phyloP scores from a whole-genome alignment of 1,140 invertebrate species.

The Drosophila sp. region DNA sequence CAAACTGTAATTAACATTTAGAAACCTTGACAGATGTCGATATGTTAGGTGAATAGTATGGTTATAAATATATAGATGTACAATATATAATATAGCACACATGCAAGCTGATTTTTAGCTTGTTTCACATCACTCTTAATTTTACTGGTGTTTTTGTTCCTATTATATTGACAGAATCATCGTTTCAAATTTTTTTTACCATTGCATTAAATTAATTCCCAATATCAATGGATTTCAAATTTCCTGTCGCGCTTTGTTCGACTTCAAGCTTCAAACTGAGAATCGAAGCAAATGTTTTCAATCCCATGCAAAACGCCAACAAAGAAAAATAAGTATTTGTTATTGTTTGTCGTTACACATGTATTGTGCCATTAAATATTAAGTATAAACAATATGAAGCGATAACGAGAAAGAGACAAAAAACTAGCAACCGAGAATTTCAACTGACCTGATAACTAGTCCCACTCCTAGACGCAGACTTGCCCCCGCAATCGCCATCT shows the following conservation, averaged over 20 bases:
- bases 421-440: conserved; percentile 8
- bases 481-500: neutral
- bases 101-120: neutral
- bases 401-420: conserved; percentile 41
- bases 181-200: conserved; percentile 7
- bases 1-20: conserved; percentile 33
- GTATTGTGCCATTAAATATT: conserved; percentile 54
- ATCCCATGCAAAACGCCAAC: conserved; percentile 51
- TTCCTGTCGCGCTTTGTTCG: conserved; percentile 48
- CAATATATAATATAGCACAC: neutral
- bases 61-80: neutral
- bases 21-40: conserved; percentile 19
- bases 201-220: conserved; percentile 1
- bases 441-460: neutral
- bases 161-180: neutral
- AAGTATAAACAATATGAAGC: conserved; percentile 50
- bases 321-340: conserved; percentile 1
- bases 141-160: conserved; percentile 3
- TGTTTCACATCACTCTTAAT: conserved; percentile 4
- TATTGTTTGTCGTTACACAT: conserved; percentile 52
- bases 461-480: conserved; percentile 9
- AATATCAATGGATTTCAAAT: conserved; percentile 20
- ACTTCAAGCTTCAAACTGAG: conserved; percentile 68
- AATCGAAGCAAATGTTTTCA: conserved; percentile 66
- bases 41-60: neutral